Percentiles rank a stretch among this genome's conserved stretches.
phyloP scores from a whole-genome alignment of 2,113 vertebrate species.

The Thamnophis sirtalis region DNA sequence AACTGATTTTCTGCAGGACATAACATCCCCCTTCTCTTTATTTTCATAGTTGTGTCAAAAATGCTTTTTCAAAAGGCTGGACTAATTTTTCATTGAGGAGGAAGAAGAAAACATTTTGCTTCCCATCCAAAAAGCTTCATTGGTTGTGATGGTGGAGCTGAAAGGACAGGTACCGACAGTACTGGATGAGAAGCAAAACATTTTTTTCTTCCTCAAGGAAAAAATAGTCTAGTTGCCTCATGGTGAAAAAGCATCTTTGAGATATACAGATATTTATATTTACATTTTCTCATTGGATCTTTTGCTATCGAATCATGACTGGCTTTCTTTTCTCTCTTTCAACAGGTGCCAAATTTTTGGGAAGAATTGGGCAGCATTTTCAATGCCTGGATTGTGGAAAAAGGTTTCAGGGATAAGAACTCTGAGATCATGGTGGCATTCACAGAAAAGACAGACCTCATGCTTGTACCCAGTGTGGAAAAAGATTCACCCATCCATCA shows the following conservation, averaged over 20 bases:
- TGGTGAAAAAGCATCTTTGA: too few species aligned
- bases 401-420: constrained; percentile 15
- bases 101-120: too few species aligned
- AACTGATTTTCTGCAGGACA: background rate
- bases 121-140: too few species aligned
- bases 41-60: too few species aligned
- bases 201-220: too few species aligned
- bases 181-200: too few species aligned
- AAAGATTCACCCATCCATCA: constrained; percentile 10
- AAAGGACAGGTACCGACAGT: too few species aligned
- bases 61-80: too few species aligned
- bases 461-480: constrained; percentile 18
- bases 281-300: background rate
- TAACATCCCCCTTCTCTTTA: background rate
- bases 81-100: too few species aligned
- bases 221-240: too few species aligned
- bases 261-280: too few species aligned
- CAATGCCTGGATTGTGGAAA: constrained; percentile 19
- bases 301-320: background rate
- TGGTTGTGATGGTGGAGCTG: too few species aligned
- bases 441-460: constrained; percentile 3
- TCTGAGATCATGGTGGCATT: constrained; percentile 5
- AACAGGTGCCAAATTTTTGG: constrained; percentile 19
- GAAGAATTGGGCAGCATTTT: constrained; percentile 9
- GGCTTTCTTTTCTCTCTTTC: background rate